Evolutionary conservation across 2,113 vertebrate species (phyloP), one percentile per base, ranked within the genome.

Genomic region (Pao palembangensis): DNA sequence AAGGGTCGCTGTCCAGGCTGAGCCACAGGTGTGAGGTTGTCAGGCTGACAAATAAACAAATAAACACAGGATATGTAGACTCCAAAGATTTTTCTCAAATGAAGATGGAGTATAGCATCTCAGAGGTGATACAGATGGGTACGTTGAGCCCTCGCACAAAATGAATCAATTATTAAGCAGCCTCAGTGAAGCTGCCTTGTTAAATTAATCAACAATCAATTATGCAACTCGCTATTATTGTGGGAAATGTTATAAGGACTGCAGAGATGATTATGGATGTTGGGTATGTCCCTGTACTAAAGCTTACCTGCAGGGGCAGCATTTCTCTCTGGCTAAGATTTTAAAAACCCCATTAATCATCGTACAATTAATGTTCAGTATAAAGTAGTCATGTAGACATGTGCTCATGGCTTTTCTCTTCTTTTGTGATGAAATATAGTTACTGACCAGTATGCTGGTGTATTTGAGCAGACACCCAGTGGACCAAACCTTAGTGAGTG

Each of bases 21-120:
- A 82, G 74, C 67, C 71, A 73, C 73, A 83, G 78, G 72, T 73
- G 72, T 51, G 7, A 6, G 14, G 52, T 55, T 60, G 47, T 73
- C 59, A 64, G 28, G 0, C 66, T 50, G 43, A 67, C 63, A 46
- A 71, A 67, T 58, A 69, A 76, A 66, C 6, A 16, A 51, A 17
- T 16, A 17, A 28, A 28, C 6, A 51, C 53, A 34, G 34, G 49
- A 25, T 73, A 52, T 46, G 63, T 66, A 19, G 57, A 16, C 23
- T 51, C 50, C 13, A 1, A 16, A 4, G 15, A 13, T 47, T 47
- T 15, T 68, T 64, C 50, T 43, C 20, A 67, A 47, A 63, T 61
- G 51, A 65, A 70, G 69, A 80, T 15, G 1, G 19, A 75, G 75
- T 52, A 28, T 5, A 12, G 54, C 43, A 16, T 31, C 64, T 66